These are phyloP conservation scores for Eubucco bourcierii DNA, from an alignment of 2,113 vertebrate species.

Conservation along the genomic window DNA sequence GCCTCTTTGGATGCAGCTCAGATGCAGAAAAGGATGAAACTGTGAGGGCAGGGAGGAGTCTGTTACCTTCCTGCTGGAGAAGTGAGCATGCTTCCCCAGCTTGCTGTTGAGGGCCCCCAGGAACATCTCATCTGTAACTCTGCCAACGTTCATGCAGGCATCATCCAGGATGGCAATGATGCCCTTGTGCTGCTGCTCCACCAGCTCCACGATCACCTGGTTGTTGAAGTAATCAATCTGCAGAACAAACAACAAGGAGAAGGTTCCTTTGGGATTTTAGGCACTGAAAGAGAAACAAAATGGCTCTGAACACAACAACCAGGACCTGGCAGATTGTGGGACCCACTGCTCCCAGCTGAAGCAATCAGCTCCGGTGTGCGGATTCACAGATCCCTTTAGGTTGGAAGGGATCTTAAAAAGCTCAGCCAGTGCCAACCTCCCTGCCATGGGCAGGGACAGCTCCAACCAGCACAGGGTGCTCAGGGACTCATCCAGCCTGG, in stretches of 20 bases:
- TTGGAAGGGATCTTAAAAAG: too few relatives aligned
- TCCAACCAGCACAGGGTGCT: too few relatives aligned
- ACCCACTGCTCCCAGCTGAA: neutral
- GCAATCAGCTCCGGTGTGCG: neutral
- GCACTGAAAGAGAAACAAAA: neutral
- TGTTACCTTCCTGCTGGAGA: slow-evolving; percentile 94
- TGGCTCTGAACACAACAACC: neutral
- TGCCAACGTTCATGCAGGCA: slow-evolving; percentile 97
- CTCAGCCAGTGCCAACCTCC: too few relatives aligned
- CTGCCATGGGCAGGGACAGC: too few relatives aligned
- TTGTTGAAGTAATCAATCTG: slow-evolving; percentile 99
- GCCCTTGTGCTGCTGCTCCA: slow-evolving; percentile 97
- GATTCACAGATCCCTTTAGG: too few relatives aligned
- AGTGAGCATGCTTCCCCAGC: slow-evolving; percentile 91
- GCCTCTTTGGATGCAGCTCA: neutral
- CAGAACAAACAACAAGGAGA: neutral
- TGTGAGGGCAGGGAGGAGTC: neutral
- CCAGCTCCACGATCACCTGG: slow-evolving; percentile 96
- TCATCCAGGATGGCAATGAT: slow-evolving; percentile 95
- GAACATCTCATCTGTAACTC: slow-evolving; percentile 95
- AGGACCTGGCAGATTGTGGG: neutral
- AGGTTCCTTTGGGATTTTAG: neutral
- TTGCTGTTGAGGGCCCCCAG: slow-evolving; percentile 92
- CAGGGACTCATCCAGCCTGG: too few relatives aligned
- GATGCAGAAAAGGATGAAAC: neutral